These are phyloP conservation scores for Ecliptopera silaceata DNA, from an alignment of 2,888 invertebrate genomes.

Conservation along the genomic window DNA sequence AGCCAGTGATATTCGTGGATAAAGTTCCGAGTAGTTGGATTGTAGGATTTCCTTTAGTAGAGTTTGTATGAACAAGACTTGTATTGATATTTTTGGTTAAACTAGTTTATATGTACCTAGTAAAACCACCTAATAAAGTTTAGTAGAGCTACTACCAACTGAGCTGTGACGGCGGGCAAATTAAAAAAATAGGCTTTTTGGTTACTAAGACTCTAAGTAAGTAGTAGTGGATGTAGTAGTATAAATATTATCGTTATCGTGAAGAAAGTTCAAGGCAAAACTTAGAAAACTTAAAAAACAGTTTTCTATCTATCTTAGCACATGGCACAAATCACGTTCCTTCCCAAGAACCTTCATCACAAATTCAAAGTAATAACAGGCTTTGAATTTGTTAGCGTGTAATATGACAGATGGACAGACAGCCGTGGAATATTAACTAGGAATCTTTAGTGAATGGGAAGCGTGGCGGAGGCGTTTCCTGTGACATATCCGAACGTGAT, in stretches of 20 bases:
- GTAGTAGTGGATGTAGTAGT: too few relatives aligned
- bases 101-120: background rate
- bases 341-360: slow-evolving; percentile 1
- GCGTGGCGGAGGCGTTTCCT: slow-evolving; percentile 58
- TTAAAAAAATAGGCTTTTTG: too few relatives aligned
- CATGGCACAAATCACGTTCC: background rate
- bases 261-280: background rate
- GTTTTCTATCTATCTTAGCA: too few relatives aligned
- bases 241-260: too few relatives aligned
- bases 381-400: slow-evolving; percentile 28
- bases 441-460: slow-evolving; percentile 42
- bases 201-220: too few relatives aligned
- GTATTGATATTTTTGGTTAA: background rate
- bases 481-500: slow-evolving; percentile 69
- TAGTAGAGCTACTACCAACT: too few relatives aligned
- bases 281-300: too few relatives aligned
- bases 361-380: slow-evolving; percentile 1
- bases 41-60: slow-evolving; percentile 9
- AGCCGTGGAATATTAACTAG: slow-evolving; percentile 62
- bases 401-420: slow-evolving; percentile 50
- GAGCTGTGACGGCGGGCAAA: too few relatives aligned
- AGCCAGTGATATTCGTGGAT: slow-evolving; percentile 16
- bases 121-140: too few relatives aligned
- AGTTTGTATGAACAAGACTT: background rate
- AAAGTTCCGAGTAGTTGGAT: slow-evolving; percentile 13